Base-by-base conservation (phyloP, 1,140 invertebrate genomes). In the Pachypsylla venusta region DNA sequence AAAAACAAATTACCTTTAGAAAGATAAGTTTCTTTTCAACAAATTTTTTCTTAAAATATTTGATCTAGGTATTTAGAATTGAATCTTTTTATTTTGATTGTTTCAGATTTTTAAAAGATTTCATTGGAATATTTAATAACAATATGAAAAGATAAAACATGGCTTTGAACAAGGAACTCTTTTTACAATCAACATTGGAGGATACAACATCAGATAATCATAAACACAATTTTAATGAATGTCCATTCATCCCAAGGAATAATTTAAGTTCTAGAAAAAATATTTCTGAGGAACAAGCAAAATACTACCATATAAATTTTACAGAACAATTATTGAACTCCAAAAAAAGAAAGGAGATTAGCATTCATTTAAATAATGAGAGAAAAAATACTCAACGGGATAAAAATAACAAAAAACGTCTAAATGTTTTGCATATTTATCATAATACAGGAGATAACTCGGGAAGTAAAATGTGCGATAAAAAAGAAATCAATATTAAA, bases 401-500 rank as follows among this genome's bases (percentile, higher is more conserved):
- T n/a, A n/a, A n/a, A n/a, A 5, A n/a, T 5, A n/a, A 5, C 16
- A 48, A 19, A 19, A 48, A 48, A 5, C 4, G 22, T 48, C 7
- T 19, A 48, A 48, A 48, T 48, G n/a, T 7, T 22, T 19, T 48
- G 42, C 7, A 48, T 48, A 48, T 48, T 10, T 48, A 48, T 48
- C 16, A 48, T 48, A 10, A 48, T 19, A 48, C 16, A 48, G n/a
- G n/a, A 48, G 22, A 48, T 3, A 48, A 48, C 16, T 7, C 16
- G 5, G 22, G 7, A 48, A 5, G 22, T 48, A n/a, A 48, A 48
- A 48, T 5, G n/a, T n/a, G n/a, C n/a, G n/a, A n/a, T 4, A n/a
- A 48, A 48, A n/a, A 19, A 48, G 42, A 48, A 48, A 48, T 48
- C 42, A 48, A 48, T 48, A 48, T 22, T 10, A n/a, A n/a, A 48